These are phyloP conservation scores for Rhimphoctona megacephalus DNA, from an alignment of 2,888 invertebrate species.

Conservation along the genomic window DNA sequence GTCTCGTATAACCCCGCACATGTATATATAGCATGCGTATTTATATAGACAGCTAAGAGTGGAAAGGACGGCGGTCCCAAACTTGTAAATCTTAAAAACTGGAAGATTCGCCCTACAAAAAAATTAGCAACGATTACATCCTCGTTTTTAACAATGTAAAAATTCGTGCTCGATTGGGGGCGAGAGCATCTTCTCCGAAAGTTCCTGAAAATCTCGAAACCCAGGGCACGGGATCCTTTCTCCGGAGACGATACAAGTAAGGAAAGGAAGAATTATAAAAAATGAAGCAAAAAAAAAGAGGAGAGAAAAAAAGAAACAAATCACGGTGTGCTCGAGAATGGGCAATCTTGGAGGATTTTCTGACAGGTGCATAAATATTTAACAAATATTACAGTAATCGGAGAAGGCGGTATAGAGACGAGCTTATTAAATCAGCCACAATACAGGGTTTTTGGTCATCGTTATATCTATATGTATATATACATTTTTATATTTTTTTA, in stretches of 20 bases:
- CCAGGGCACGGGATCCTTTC: slow-evolving; percentile 57
- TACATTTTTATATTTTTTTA: slow-evolving; percentile 13
- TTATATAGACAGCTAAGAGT: neutral
- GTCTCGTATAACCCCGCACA: slow-evolving; percentile 23
- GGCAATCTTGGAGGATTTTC: slow-evolving; percentile 53
- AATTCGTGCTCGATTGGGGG: neutral
- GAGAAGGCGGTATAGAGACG: slow-evolving; percentile 52
- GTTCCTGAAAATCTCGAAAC: slow-evolving; percentile 57
- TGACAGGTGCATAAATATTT: slow-evolving; percentile 70
- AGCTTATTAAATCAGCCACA: slow-evolving; percentile 47
- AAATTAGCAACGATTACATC: neutral
- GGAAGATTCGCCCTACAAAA: neutral
- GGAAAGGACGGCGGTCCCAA: neutral
- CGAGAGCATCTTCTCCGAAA: slow-evolving; percentile 33
- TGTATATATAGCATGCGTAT: slow-evolving; percentile 1
- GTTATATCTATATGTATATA: slow-evolving; percentile 10
- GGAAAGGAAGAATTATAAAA: slow-evolving; percentile 39
- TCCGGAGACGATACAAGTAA: slow-evolving; percentile 6
- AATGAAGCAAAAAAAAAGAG: slow-evolving; percentile 55
- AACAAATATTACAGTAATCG: slow-evolving; percentile 65
- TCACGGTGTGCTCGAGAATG: slow-evolving; percentile 31
- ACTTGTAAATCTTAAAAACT: neutral
- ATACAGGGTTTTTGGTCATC: slow-evolving; percentile 37
- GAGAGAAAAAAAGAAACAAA: slow-evolving; percentile 73
- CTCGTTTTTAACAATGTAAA: neutral